phyloP scores from a whole-genome alignment of 2,797 vertebrate species.

The Enteromius thamalakanensis region DNA sequence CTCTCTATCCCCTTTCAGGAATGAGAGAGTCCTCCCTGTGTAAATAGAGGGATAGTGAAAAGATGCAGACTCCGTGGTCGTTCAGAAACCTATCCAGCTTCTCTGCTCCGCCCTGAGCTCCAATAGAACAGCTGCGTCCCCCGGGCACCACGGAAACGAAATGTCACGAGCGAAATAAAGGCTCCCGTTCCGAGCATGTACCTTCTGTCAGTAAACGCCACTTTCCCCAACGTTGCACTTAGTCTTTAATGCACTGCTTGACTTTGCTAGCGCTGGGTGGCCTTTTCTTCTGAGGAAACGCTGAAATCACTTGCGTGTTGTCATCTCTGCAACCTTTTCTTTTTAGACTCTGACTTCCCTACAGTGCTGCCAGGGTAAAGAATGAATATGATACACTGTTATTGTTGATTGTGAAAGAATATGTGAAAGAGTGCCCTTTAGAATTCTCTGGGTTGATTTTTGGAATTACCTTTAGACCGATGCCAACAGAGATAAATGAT shows the following conservation, averaged over 20 bases:
- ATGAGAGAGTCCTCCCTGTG: constrained; percentile 37
- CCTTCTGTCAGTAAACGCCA: constrained; percentile 48
- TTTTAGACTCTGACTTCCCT: constrained; percentile 12
- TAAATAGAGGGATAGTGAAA: constrained; percentile 43
- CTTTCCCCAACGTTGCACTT: constrained; percentile 39
- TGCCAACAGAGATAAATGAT: background rate
- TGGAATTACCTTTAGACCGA: background rate
- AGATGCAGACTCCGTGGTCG: constrained; percentile 26
- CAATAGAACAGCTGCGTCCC: constrained; percentile 39
- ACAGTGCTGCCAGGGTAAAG: constrained; percentile 6
- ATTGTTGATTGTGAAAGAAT: constrained; percentile 25
- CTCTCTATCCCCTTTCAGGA: constrained; percentile 28
- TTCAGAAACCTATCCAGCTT: constrained; percentile 46
- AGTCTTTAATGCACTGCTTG: constrained; percentile 43
- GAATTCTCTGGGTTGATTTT: constrained; percentile 11
- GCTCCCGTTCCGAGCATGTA: constrained; percentile 45
- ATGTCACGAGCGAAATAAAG: constrained; percentile 60
- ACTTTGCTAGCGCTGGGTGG: constrained; percentile 24
- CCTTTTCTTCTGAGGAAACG: constrained; percentile 47
- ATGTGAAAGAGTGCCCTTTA: constrained; percentile 6
- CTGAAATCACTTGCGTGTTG: constrained; percentile 31
- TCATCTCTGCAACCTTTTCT: constrained; percentile 32
- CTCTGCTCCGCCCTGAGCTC: constrained; percentile 34
- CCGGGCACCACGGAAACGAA: constrained; percentile 37
- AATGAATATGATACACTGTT: constrained; percentile 21